Percentiles rank a stretch among this genome's conserved stretches.
Evolutionary conservation across 2,113 vertebrate genomes (phyloP).

Genomic region (Arenaria interpres): DNA sequence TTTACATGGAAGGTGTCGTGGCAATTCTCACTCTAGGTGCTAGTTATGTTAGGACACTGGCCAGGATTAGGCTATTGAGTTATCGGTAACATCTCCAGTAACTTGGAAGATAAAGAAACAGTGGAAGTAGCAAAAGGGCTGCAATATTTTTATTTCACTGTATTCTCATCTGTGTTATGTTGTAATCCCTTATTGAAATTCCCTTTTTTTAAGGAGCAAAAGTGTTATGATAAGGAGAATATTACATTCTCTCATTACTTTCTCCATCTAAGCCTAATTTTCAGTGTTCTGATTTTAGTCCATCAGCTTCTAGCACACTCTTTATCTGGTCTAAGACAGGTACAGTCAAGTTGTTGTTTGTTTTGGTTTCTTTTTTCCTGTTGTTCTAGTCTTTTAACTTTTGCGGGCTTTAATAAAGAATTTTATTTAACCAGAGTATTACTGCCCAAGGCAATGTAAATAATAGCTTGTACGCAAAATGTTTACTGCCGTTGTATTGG

Average conservation of each 20-base stretch:
- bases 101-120: too few species aligned
- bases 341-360: background rate
- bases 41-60: background rate
- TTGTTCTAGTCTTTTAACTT: background rate
- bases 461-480: background rate
- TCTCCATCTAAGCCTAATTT: background rate
- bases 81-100: too few species aligned
- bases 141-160: background rate
- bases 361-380: background rate
- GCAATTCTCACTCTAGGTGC: background rate
- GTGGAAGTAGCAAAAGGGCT: background rate
- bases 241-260: background rate
- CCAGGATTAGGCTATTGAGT: background rate
- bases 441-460: background rate
- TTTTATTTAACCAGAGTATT: background rate
- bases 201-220: background rate
- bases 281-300: background rate
- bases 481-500: background rate
- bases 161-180: background rate
- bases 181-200: background rate
- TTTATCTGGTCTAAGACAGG: background rate
- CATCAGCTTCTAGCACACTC: background rate
- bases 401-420: background rate
- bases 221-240: background rate
- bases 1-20: rapidly evolving